Evolutionary conservation across 2,888 invertebrate genomes (phyloP).

Genomic region (Lamellibrachia satsuma): DNA sequence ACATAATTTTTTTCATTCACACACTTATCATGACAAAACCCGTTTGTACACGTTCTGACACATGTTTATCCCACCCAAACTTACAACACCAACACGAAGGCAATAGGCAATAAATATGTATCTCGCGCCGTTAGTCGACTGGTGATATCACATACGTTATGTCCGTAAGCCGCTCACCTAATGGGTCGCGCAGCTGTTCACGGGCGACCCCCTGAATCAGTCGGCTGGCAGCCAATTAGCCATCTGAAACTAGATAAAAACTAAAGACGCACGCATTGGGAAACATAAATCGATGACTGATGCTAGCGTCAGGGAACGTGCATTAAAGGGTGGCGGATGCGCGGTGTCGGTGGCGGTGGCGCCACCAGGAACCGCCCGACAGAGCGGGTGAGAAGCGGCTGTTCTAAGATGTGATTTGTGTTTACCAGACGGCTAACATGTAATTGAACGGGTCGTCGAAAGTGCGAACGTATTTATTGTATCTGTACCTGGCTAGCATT

Average conservation of each 20-base stretch:
- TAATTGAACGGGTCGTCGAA: not conserved
- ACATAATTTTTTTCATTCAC: not conserved
- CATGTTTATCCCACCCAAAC: not conserved
- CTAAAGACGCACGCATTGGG: not conserved
- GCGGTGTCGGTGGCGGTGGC: not conserved
- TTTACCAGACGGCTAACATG: not conserved
- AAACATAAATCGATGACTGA: slow-evolving; percentile 7
- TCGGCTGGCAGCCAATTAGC: not conserved
- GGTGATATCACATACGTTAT: not conserved
- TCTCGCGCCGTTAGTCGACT: not conserved
- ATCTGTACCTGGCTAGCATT: not conserved
- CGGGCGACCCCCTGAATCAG: not conserved
- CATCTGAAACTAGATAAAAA: slow-evolving; percentile 3
- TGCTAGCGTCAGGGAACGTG: not conserved
- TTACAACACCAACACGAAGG: not conserved
- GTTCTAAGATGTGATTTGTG: not conserved
- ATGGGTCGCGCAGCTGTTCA: not conserved
- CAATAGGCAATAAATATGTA: not conserved
- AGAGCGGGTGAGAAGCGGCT: not conserved
- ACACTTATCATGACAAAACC: not conserved
- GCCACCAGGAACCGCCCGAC: no score
- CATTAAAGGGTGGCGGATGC: not conserved
- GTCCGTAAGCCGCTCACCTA: not conserved
- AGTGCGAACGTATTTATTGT: not conserved
- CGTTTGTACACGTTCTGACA: not conserved